Base-by-base conservation (phyloP, 2,113 vertebrate species). In the Dasyurus viverrinus region DNA sequence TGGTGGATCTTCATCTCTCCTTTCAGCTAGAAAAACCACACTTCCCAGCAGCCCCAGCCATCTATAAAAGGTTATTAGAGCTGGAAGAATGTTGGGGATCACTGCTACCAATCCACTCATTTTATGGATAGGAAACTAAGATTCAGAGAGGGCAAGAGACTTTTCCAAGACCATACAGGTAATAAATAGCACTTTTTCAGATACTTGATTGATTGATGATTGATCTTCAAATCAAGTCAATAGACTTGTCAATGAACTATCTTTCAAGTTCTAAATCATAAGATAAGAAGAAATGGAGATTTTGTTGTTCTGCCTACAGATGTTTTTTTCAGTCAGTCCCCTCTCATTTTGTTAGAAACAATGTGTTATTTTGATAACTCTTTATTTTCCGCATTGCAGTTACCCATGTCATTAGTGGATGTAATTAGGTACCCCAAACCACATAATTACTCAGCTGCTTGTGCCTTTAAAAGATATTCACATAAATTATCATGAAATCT, bases 331-430 rank as follows among this genome's bases (percentile, higher is more conserved):
- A 24, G 94, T 60, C 55, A 93, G 95, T 95, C 89, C 90, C n/a
- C 92, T 96, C 53, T 96, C 90, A 22, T 96, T 95, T 96, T 92
- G 92, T 92, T 84, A 95, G 95, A 95, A 94, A 96, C 94, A 95
- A 89, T 46, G 26, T 97, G 95, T 91, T 60, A 95, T 96, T 97
- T 96, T 96, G 96, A 57, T 93, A 93, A 97, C 96, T 93, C 96
- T 94, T 94, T 92, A 93, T 94, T 93, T 97, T 93, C 96, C 91
- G 90, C 91, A 36, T 27, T 50, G 95, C 54, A 54, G 89, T 76
- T 90, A 94, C 96, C 94, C n/a, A 23, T 97, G 95, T 95, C 95
- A 96, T 93, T 95, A 97, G 1, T 97, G 95, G 68, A 92, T 94
- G 92, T 97, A 96, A 94, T 94, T 98, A 93, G 93, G 54, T 90